Evolutionary conservation across 2,888 invertebrate genomes (phyloP).

Genomic region (Epirrhoe tristata): DNA sequence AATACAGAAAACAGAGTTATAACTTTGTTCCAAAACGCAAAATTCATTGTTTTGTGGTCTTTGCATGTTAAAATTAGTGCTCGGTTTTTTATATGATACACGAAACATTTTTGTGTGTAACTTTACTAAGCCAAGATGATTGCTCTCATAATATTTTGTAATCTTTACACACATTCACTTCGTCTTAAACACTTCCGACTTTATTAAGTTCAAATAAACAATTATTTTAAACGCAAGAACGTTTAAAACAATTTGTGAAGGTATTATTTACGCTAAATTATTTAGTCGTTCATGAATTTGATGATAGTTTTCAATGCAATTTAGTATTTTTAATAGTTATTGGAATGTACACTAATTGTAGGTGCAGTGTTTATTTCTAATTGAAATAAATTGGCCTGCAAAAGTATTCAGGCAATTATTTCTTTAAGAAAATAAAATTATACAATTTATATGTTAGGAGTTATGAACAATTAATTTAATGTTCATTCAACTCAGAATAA

Average conservation of each 20-base stretch:
- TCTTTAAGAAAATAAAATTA: not conserved
- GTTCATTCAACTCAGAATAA: not conserved
- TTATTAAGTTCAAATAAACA: not conserved
- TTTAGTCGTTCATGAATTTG: conserved; percentile 20
- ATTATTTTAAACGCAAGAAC: not conserved
- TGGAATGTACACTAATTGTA: conserved; percentile 19
- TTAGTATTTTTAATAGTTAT: conserved; percentile 13
- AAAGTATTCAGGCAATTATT: conserved; percentile 12
- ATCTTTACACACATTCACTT: not conserved
- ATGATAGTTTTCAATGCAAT: conserved; percentile 20
- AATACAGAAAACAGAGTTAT: too few relatives aligned
- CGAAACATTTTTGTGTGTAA: too few relatives aligned
- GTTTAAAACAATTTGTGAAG: conserved; percentile 15
- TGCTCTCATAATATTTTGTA: not conserved
- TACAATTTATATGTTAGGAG: not conserved
- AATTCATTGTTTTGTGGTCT: too few relatives aligned
- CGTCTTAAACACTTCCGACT: not conserved
- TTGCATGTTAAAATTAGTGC: too few relatives aligned
- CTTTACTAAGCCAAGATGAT: too few relatives aligned
- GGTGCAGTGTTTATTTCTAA: conserved; percentile 20
- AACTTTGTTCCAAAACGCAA: too few relatives aligned
- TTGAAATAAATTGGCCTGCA: conserved; percentile 20
- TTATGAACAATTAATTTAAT: not conserved
- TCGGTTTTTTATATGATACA: too few relatives aligned
- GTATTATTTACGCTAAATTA: conserved; percentile 15